These are phyloP conservation scores for Passerina amoena DNA, from an alignment of 2,113 vertebrate species.

Conservation along the genomic window DNA sequence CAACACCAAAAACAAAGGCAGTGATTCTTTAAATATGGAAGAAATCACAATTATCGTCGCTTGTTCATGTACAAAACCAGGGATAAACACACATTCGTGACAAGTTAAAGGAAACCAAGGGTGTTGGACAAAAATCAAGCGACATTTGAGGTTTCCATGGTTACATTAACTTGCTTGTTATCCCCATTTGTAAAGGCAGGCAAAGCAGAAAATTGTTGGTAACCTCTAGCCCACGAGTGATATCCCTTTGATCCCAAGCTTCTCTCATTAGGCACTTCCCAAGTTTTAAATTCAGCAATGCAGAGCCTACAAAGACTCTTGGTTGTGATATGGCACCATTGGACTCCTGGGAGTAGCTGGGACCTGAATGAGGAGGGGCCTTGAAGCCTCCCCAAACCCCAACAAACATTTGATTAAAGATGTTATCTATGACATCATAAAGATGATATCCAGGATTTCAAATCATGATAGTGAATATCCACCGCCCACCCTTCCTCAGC, in stretches of 20 bases:
- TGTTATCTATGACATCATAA: background rate
- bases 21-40: background rate
- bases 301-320: background rate
- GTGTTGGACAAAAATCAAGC: background rate
- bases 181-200: background rate
- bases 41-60: background rate
- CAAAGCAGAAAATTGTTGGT: background rate
- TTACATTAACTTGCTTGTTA: background rate
- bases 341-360: background rate
- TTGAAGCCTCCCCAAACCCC: background rate
- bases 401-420: background rate
- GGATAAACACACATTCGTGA: background rate
- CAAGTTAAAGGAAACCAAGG: background rate
- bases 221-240: fast-evolving
- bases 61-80: background rate
- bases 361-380: background rate
- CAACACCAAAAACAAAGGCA: background rate
- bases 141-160: background rate
- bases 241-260: background rate
- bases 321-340: fast-evolving
- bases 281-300: background rate
- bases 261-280: background rate
- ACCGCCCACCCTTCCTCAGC: too few species aligned
- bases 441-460: background rate
- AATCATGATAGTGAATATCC: background rate